Conservation (phyloP, 2,888 invertebrate species). For the Craniophora ligustri region DNA sequence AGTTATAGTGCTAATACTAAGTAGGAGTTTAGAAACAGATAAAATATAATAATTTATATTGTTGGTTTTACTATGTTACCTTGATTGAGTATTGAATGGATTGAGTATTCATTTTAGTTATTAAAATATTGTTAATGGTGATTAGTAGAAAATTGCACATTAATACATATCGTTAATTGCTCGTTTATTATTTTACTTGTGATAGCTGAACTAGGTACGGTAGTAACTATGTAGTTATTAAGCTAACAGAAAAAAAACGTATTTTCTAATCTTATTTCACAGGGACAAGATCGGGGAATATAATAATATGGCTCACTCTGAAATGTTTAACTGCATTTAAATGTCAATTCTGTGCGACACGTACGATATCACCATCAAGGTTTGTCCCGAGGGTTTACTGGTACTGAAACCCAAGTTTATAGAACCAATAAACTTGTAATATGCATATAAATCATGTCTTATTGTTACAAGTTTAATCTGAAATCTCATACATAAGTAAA, state of each 20-base stretch:
- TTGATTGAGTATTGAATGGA: too few species aligned
- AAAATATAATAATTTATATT: conserved; percentile 21
- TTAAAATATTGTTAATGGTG: too few species aligned
- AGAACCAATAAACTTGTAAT: conserved; percentile 68
- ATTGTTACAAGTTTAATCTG: conserved; percentile 64
- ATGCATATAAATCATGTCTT: conserved; percentile 67
- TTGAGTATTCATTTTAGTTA: too few species aligned
- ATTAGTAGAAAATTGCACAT: too few species aligned
- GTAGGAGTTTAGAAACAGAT: conserved; percentile 19
- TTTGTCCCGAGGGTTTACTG: conserved; percentile 59
- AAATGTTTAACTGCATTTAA: conserved; percentile 50
- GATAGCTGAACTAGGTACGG: too few species aligned
- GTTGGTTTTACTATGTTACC: background rate
- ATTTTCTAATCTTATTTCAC: conserved; percentile 22
- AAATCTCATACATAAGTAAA: conserved; percentile 30
- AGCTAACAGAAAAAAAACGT: background rate
- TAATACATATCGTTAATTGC: too few species aligned
- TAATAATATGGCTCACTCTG: background rate
- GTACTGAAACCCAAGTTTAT: conserved; percentile 57
- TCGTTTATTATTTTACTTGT: too few species aligned
- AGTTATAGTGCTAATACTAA: conserved; percentile 40
- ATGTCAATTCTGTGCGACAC: conserved; percentile 57
- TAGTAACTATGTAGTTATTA: too few species aligned
- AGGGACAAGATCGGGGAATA: background rate
- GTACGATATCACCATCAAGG: conserved; percentile 56